These are phyloP conservation scores for Mormyrops boulengeri DNA, from an alignment of 2,797 vertebrate genomes.

Conservation along the genomic window DNA sequence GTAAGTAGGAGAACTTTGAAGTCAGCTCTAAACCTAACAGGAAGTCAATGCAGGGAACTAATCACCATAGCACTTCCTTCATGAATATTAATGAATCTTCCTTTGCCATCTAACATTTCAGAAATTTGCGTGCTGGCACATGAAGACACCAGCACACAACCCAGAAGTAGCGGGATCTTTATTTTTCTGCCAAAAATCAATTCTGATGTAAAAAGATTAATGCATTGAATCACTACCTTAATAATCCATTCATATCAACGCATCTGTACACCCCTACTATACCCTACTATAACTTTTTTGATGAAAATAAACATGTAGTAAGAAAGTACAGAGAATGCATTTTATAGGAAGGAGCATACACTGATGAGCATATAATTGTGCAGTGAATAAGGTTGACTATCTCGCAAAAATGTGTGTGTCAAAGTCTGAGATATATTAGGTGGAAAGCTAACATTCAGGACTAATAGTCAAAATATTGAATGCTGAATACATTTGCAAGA, in stretches of 20 bases:
- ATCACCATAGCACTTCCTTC: not conserved
- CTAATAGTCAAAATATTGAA: not conserved
- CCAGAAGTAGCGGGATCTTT: not conserved
- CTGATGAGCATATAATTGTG: not conserved
- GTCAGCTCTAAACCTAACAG: not conserved
- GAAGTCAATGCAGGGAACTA: not conserved
- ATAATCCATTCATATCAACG: not conserved
- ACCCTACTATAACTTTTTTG: not conserved
- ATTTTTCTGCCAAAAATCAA: not conserved
- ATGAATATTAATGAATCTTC: not conserved
- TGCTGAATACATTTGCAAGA: not conserved
- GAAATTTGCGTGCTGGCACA: not conserved
- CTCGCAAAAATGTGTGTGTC: not conserved
- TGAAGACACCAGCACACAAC: not conserved
- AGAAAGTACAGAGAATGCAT: not conserved
- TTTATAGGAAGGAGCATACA: not conserved
- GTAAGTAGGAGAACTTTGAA: not conserved
- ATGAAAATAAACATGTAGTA: not conserved
- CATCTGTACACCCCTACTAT: not conserved
- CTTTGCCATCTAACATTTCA: not conserved
- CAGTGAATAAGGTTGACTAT: not conserved
- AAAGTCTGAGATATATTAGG: not conserved
- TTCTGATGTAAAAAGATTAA: not conserved
- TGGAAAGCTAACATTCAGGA: not conserved
- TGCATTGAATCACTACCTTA: not conserved